Conservation (phyloP, 2,113 vertebrate genomes). For the Heterotilapia buettikoferi region DNA sequence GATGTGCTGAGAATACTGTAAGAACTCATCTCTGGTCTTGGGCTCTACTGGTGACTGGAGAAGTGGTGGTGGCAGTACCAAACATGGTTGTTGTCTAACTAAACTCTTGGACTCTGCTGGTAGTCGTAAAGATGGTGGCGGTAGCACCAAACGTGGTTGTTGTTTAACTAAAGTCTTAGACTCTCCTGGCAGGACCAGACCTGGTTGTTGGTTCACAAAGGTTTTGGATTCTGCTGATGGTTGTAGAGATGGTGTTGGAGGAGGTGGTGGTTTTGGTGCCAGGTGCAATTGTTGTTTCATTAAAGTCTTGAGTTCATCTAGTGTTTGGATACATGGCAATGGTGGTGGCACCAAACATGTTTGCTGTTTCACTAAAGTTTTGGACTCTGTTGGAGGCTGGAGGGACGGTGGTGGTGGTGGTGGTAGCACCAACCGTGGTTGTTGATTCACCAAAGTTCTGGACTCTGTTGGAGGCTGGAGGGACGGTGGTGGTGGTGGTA, state of each 20-base stretch:
- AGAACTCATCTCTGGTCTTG: not conserved
- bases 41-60: not conserved
- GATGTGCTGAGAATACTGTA: not conserved
- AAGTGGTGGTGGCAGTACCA: not conserved
- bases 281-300: too few species aligned
- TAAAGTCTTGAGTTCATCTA: too few species aligned
- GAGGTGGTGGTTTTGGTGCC: too few species aligned
- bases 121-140: too few species aligned
- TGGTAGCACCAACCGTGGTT: too few species aligned
- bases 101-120: too few species aligned
- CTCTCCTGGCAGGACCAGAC: not conserved
- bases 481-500: too few species aligned
- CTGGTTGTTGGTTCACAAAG: not conserved
- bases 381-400: not conserved
- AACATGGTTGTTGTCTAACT: too few species aligned
- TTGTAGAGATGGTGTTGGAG: not conserved
- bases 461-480: too few species aligned
- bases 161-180: not conserved
- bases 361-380: not conserved
- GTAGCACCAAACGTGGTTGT: not conserved
- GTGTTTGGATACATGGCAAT: too few species aligned
- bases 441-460: too few species aligned
- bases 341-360: not conserved
- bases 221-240: not conserved
- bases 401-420: too few species aligned